A percentile compares a stretch with the other conserved stretches of the same genome.
Evolutionary conservation across 2,113 vertebrate species (phyloP).

Genomic region (Odocoileus virginianus): DNA sequence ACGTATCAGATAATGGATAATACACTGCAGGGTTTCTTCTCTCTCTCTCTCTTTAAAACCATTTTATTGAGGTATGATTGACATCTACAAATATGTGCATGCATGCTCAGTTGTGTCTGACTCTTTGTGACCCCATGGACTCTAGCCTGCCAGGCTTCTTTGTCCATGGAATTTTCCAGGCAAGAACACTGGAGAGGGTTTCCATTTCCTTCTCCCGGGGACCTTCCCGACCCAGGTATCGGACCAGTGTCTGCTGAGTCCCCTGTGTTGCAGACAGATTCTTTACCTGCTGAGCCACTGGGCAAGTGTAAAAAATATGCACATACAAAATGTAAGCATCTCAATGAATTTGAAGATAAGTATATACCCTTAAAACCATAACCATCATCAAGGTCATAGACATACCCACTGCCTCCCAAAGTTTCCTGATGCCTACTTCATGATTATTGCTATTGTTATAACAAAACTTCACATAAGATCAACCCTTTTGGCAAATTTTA

Average conservation of each 20-base stretch:
- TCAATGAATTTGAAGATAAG: background rate
- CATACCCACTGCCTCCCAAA: background rate
- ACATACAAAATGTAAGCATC: background rate
- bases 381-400: background rate
- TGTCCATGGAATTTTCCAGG: background rate
- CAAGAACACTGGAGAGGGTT: background rate
- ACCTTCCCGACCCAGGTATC: background rate
- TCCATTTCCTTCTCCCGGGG: background rate
- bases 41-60: background rate
- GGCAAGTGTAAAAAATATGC: background rate
- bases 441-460: background rate
- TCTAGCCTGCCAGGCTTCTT: background rate
- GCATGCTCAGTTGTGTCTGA: background rate
- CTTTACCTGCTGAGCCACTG: background rate
- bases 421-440: background rate
- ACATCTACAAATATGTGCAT: background rate
- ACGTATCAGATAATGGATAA: background rate
- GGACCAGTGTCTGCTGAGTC: background rate
- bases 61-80: background rate
- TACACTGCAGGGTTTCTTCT: background rate
- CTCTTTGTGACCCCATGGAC: background rate
- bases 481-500: background rate
- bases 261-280: background rate
- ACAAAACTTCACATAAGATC: background rate
- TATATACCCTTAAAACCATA: background rate